Evolutionary conservation across 2,888 invertebrate species (phyloP).

Genomic region (Cheilosia vulpina): DNA sequence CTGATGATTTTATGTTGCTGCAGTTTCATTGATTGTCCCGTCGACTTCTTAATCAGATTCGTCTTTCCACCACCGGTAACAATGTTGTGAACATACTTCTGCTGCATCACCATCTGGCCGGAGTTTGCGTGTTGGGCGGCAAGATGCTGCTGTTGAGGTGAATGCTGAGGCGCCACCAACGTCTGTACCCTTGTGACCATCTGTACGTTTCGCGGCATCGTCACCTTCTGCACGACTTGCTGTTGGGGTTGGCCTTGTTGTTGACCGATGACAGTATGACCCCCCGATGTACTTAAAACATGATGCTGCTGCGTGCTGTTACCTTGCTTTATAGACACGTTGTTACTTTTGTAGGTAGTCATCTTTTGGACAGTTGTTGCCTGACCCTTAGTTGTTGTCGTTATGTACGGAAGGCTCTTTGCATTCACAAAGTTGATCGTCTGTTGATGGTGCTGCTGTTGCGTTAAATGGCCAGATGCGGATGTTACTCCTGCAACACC

Average conservation of each 20-base stretch:
- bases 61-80: constrained; percentile 76
- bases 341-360: constrained; percentile 63
- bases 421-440: constrained; percentile 81
- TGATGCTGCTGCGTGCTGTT: constrained; percentile 74
- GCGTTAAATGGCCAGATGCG: constrained; percentile 66
- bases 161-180: constrained; percentile 77
- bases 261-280: constrained; percentile 68
- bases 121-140: constrained; percentile 76
- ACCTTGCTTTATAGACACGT: constrained; percentile 69
- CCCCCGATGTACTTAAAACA: constrained; percentile 46
- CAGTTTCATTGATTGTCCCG: constrained; percentile 76
- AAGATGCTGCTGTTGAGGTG: constrained; percentile 76
- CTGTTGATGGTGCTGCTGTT: constrained; percentile 78
- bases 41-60: constrained; percentile 79
- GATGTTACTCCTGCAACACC: constrained; percentile 62
- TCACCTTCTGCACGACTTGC: constrained; percentile 78
- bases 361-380: constrained; percentile 64
- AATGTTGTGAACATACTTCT: constrained; percentile 78
- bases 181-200: constrained; percentile 81
- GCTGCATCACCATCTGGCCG: constrained; percentile 77
- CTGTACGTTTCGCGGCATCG: constrained; percentile 79
- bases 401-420: constrained; percentile 80
- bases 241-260: constrained; percentile 76
- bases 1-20: constrained; percentile 77
- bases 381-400: constrained; percentile 77